phyloP scores from a whole-genome alignment of 2,888 invertebrate species.

The Stratiomys singularior region DNA sequence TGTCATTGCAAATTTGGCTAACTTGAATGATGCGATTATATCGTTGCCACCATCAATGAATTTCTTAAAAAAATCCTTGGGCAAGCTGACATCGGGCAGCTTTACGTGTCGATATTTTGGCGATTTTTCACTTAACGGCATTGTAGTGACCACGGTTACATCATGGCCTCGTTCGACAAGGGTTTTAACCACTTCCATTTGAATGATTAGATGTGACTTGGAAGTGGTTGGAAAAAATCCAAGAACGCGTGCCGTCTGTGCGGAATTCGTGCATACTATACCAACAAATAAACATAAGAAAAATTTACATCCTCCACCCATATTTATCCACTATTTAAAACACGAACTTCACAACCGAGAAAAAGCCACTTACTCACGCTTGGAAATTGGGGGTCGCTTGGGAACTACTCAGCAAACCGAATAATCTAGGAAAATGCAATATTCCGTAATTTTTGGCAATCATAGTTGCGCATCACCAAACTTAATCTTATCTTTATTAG shows the following conservation, averaged over 20 bases:
- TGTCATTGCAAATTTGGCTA: no score
- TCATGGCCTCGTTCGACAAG: constrained; percentile 62
- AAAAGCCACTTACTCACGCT: no score
- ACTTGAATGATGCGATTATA: not conserved
- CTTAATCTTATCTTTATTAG: no score
- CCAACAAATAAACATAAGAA: no score
- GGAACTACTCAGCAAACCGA: no score
- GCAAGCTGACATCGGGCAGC: not conserved
- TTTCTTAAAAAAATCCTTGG: not conserved
- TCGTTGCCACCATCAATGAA: not conserved
- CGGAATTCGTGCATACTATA: not conserved
- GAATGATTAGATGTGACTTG: constrained; percentile 62
- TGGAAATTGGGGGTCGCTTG: no score
- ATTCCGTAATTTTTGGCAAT: no score
- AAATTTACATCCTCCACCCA: no score
- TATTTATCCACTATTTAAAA: no score
- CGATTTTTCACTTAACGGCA: constrained; percentile 53
- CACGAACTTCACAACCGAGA: no score
- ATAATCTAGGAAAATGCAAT: no score
- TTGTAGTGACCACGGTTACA: constrained; percentile 59
- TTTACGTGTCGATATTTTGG: constrained; percentile 42
- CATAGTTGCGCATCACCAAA: no score
- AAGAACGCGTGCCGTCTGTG: constrained; percentile 54
- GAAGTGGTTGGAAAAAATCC: constrained; percentile 61
- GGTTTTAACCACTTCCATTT: constrained; percentile 59